These are phyloP conservation scores for Bombyx mandarina DNA, from an alignment of 1,140 invertebrate genomes.

Conservation along the genomic window DNA sequence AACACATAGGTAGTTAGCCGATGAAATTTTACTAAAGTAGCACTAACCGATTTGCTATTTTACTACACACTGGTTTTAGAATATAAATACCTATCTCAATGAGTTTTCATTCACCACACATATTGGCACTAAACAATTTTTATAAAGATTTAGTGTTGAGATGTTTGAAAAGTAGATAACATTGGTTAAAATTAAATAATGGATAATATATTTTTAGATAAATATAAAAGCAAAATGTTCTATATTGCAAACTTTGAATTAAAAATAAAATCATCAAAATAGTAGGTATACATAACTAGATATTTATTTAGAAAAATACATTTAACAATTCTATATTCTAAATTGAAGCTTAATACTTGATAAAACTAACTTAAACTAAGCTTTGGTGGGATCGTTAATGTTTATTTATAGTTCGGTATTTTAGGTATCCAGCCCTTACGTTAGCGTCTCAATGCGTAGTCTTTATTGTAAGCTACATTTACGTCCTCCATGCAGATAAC, in stretches of 20 bases:
- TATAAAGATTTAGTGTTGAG: too few relatives aligned
- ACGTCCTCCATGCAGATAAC: too few relatives aligned
- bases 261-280: too few relatives aligned
- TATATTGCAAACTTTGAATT: too few relatives aligned
- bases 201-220: too few relatives aligned
- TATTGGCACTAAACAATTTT: too few relatives aligned
- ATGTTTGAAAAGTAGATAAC: too few relatives aligned
- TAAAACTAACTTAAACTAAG: conserved; percentile 59
- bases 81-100: conserved; percentile 3
- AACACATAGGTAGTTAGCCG: conserved; percentile 8
- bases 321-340: conserved; percentile 21
- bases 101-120: too few relatives aligned
- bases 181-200: too few relatives aligned
- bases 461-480: background rate
- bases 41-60: conserved; percentile 9
- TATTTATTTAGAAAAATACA: conserved; percentile 34
- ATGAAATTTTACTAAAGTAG: conserved; percentile 4
- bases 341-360: conserved; percentile 25
- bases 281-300: conserved; percentile 1
- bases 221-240: too few relatives aligned
- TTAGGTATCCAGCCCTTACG: conserved; percentile 15
- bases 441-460: conserved; percentile 9
- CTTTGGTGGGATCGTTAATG: conserved; percentile 68
- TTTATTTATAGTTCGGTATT: conserved; percentile 47
- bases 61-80: conserved; percentile 23